Evolutionary conservation across 2,888 invertebrate species (phyloP).

Genomic region (Cephus runcator): DNA sequence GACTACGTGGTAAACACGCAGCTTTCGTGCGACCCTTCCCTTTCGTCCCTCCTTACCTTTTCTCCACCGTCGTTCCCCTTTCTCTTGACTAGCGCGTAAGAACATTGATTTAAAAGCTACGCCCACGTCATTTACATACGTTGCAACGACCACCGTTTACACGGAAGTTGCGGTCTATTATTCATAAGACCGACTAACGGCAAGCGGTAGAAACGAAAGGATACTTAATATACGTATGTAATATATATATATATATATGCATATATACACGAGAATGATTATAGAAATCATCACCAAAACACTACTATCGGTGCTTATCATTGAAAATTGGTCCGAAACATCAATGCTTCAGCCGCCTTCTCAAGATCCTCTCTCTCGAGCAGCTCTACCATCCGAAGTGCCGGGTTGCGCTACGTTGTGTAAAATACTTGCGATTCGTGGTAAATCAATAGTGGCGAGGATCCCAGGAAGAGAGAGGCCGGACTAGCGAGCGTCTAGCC

Average conservation of each 20-base stretch:
- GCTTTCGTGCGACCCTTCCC: background rate
- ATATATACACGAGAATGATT: background rate
- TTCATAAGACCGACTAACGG: constrained; percentile 10
- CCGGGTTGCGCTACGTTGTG: background rate
- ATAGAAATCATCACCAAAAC: background rate
- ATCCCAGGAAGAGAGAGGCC: background rate
- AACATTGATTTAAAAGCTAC: constrained; percentile 38
- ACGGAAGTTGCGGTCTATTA: constrained; percentile 25
- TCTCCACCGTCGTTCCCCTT: background rate
- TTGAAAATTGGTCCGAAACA: background rate
- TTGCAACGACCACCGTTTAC: constrained; percentile 19
- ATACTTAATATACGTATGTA: too few species aligned
- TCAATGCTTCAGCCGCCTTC: background rate
- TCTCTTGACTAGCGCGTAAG: background rate
- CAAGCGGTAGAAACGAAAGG: background rate
- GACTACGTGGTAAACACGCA: background rate
- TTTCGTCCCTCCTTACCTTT: background rate
- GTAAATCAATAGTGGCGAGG: background rate
- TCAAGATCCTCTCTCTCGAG: background rate
- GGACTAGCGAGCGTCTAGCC: background rate
- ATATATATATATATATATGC: background rate
- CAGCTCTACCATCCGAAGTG: background rate
- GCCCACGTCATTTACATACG: constrained; percentile 33
- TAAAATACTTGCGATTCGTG: background rate
- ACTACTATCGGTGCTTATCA: background rate